Base-by-base conservation (phyloP, 2,888 invertebrate species). In the Drosophila meridiana region DNA sequence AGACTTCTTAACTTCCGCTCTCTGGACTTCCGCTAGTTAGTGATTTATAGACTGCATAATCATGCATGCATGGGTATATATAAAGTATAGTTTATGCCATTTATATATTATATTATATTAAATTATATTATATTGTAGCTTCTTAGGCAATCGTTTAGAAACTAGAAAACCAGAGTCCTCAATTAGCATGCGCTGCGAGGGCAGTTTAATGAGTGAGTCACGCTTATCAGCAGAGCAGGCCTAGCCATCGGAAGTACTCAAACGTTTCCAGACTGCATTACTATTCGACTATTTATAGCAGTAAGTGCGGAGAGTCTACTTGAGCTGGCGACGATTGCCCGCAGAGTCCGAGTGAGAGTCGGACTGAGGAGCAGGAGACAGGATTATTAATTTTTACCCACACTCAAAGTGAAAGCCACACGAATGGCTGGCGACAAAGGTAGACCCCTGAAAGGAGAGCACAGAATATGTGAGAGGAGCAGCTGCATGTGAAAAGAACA, bases 401-500 rank as follows among this genome's bases (percentile, higher is more conserved):
- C 61, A 60, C 20, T 8, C 38, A 26, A 38, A 48, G 43, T 7
- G 7, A 56, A 78, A 50, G 61, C 62, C 58, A 73, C 42, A 50
- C 34, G 4, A 9, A 13, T 57, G 11, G 7, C 4, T 30, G 47
- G 42, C 45, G 47, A 65, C 53, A 74, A 70, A 48, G 47, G 58
- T 38, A 47, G 26, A 40, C 26, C 58, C 45, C 52, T 26, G 4
- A 52, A 53, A 47, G 20, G 20, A 59, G 58, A 60, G 34, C 14
- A 40, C 58, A 42, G 60, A 42, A 55, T 58, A 30, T 38, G 30
- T 7, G 36, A 13, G 11, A 26, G 69, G 8, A 28, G 69, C 86
- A 83, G 83, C 83, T 83, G 83, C 82, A 60, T 4, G 50, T 6
- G 13, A 52, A 2, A 30, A 11, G 30, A 63, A 68, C 76, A 68